Conservation (phyloP, 2,797 vertebrate genomes). For the Pitangus sulphuratus region DNA sequence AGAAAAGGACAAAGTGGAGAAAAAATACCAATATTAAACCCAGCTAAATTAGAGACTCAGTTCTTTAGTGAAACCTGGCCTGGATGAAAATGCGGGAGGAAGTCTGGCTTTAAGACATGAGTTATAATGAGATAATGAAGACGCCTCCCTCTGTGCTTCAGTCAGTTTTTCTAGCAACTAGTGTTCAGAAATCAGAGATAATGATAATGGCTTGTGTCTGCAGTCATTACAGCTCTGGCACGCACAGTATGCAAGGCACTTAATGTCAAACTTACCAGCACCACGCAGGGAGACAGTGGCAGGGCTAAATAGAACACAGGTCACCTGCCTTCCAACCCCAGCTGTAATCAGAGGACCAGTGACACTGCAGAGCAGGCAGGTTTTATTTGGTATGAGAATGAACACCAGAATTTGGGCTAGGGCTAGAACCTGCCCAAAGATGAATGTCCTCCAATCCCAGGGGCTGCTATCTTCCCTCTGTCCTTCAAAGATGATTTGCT, state of each 20-base stretch:
- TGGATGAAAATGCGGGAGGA: background rate
- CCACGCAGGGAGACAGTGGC: accelerated
- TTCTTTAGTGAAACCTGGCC: background rate
- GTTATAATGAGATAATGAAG: background rate
- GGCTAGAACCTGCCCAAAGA: background rate
- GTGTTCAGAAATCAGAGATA: conserved; percentile 14
- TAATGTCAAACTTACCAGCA: background rate
- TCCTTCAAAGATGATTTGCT: background rate
- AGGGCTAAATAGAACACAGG: background rate
- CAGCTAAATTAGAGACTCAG: background rate
- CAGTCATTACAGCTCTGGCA: background rate
- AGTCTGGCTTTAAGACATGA: background rate
- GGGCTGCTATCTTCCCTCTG: background rate
- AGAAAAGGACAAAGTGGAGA: background rate
- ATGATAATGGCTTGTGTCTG: background rate
- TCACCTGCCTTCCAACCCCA: background rate
- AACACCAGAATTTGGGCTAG: background rate
- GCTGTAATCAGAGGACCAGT: accelerated
- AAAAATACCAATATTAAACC: background rate
- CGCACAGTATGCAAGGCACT: background rate
- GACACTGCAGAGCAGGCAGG: background rate
- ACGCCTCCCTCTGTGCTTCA: background rate
- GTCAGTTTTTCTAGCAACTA: background rate
- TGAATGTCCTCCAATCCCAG: background rate
- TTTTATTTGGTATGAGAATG: background rate